Conservation (phyloP, 2,797 vertebrate genomes). For the Characodon lateralis region DNA sequence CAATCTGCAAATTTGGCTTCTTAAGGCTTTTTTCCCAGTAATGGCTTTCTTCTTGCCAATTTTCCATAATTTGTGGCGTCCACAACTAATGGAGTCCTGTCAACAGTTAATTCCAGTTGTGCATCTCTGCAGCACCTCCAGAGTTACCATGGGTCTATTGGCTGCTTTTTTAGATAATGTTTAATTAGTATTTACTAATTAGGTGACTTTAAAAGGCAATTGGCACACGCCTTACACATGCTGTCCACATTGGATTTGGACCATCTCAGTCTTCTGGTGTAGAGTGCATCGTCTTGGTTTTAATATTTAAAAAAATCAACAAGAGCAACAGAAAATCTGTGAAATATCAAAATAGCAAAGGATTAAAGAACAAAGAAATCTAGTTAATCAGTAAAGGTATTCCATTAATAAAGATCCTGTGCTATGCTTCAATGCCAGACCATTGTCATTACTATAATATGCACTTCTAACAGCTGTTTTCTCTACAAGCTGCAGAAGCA, state of each 20-base stretch:
- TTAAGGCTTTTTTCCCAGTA: too few relatives aligned
- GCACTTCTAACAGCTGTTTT: constrained; percentile 51
- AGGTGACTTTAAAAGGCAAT: too few relatives aligned
- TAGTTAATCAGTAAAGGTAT: constrained; percentile 72
- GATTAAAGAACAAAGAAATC: neutral
- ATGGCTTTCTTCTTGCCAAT: too few relatives aligned
- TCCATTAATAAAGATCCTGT: constrained; percentile 55
- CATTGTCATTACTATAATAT: constrained; percentile 64
- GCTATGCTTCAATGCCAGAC: constrained; percentile 59
- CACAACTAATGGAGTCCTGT: too few relatives aligned
- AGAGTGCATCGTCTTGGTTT: constrained; percentile 58
- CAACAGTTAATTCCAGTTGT: too few relatives aligned
- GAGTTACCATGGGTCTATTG: too few relatives aligned
- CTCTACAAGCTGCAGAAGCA: constrained; percentile 41
- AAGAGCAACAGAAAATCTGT: constrained; percentile 48
- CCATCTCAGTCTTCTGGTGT: constrained; percentile 36
- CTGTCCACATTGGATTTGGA: constrained; percentile 16
- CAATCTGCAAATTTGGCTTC: too few relatives aligned
- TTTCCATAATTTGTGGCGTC: too few relatives aligned
- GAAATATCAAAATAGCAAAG: constrained; percentile 47
- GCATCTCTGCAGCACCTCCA: too few relatives aligned
- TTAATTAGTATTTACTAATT: too few relatives aligned
- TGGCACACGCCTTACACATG: neutral
- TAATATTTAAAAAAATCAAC: constrained; percentile 41
- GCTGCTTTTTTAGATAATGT: too few relatives aligned